Percentiles rank a stretch among this genome's conserved stretches.
Evolutionary conservation across 2,888 invertebrate species (phyloP).

Genomic region (Penaeus monodon): DNA sequence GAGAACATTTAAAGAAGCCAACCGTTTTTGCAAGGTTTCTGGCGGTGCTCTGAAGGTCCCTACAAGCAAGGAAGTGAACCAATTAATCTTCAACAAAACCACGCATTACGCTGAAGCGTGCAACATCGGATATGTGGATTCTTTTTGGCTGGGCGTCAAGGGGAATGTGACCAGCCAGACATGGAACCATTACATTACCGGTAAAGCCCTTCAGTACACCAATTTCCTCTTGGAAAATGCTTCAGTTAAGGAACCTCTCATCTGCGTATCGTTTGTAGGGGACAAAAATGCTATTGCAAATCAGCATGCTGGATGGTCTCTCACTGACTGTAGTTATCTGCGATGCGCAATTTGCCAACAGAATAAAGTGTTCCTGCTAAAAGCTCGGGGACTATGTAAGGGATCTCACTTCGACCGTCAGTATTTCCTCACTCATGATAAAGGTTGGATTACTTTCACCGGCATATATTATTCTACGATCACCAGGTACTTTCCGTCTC

Average conservation of each 20-base stretch:
- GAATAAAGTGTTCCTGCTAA: neutral
- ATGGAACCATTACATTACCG: constrained; percentile 16
- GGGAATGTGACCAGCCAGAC: constrained; percentile 7
- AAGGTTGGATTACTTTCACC: neutral
- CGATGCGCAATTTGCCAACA: constrained; percentile 7
- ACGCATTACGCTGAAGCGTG: neutral
- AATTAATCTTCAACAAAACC: neutral
- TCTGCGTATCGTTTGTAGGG: constrained; percentile 5
- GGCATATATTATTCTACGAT: constrained; percentile 20
- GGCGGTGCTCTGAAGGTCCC: constrained; percentile 21
- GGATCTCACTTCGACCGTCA: constrained; percentile 22
- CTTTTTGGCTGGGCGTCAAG: constrained; percentile 12
- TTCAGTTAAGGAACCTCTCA: neutral
- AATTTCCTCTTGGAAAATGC: neutral
- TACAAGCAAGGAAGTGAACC: neutral
- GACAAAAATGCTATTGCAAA: neutral
- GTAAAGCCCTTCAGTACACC: neutral
- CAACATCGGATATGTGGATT: neutral
- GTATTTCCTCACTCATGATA: neutral
- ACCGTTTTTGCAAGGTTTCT: constrained; percentile 4
- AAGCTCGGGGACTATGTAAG: constrained; percentile 4
- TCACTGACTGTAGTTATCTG: neutral
- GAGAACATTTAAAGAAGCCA: constrained; percentile 17
- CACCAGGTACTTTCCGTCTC: neutral
- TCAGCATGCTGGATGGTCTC: neutral